These are phyloP conservation scores for Diogma glabrata DNA, from an alignment of 2,888 invertebrate species.

Conservation along the genomic window DNA sequence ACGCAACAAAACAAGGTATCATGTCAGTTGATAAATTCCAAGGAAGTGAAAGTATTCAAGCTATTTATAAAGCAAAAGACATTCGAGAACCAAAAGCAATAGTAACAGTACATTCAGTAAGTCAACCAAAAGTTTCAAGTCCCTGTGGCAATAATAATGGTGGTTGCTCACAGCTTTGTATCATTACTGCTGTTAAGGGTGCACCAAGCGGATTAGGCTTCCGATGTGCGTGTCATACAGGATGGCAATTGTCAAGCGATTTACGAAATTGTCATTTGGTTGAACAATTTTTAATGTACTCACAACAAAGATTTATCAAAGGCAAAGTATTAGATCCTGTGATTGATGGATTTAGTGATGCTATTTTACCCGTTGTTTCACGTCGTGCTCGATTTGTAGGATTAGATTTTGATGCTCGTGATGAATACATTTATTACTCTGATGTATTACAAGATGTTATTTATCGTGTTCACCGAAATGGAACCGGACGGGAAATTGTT, in stretches of 20 bases:
- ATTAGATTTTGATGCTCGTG: conserved; percentile 82
- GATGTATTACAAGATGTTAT: conserved; percentile 95
- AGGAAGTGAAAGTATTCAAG: conserved; percentile 64
- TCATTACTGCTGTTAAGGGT: conserved; percentile 65
- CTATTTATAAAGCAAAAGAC: conserved; percentile 68
- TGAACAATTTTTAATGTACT: conserved; percentile 85
- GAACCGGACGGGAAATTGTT: conserved; percentile 74
- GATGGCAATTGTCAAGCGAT: conserved; percentile 64
- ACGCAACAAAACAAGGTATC: conserved; percentile 78
- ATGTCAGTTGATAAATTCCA: conserved; percentile 79
- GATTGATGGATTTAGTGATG: conserved; percentile 85
- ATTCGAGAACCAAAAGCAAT: conserved; percentile 74
- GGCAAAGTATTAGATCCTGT: conserved; percentile 83
- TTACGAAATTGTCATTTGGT: conserved; percentile 70
- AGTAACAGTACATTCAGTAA: conserved; percentile 65
- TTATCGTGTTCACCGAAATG: conserved; percentile 68
- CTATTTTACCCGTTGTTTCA: conserved; percentile 88
- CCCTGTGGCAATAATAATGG: conserved; percentile 83
- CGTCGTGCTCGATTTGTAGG: conserved; percentile 87
- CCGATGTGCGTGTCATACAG: conserved; percentile 85
- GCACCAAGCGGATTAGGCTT: conserved; percentile 61
- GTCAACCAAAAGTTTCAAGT: conserved; percentile 63
- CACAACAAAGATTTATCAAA: conserved; percentile 90
- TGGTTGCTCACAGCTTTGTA: conserved; percentile 88
- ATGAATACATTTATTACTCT: conserved; percentile 91